Base-by-base conservation (phyloP, 2,113 vertebrate species). In the Melospiza melodia region DNA sequence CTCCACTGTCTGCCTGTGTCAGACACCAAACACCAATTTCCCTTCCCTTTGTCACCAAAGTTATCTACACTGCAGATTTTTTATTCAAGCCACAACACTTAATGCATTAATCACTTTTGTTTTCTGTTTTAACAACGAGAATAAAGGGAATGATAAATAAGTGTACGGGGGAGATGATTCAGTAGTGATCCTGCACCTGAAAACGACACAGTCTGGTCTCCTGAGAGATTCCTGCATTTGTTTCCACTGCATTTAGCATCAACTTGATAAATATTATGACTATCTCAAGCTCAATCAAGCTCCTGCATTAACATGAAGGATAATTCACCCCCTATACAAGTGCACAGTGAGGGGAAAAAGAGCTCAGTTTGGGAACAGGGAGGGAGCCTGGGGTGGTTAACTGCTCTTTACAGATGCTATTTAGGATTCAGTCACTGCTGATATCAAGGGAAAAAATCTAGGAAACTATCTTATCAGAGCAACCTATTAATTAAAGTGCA, bases 401-500 rank as follows among this genome's bases (percentile, higher is more conserved):
- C 41, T 31, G 66, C 58, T 54, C 46, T 54, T 66, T 67, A 62
- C 21, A 84, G 58, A 25, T 46, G 30, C n/a, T 28, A 46, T 73
- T 90, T 79, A 89, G 62, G 66, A 89, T 24, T 75, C 65, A 55
- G 41, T 16, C 72, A 37, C 18, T 65, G 65, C 65, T 68, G 35
- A 11, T 46, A 84, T 30, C 37, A 76, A 63, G 58, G 28, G 72
- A 76, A 72, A 71, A 84, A 84, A 92, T 84, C 61, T 48, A 58
- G 49, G 20, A 48, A 95, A n/a, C 3, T 27, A 52, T 52, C 33
- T 37, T 41, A 39, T 43, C 73, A 73, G 33, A 43, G 69, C 57
- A 92, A 78, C 25, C 33, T 90, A 35, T 35, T 89, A 78, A 93
- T 96, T 90, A 78, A 92, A 91, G 24, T 35, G 57, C 37, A 87